These are phyloP conservation scores for Piprites chloris DNA, from an alignment of 2,113 vertebrate genomes.

Conservation along the genomic window DNA sequence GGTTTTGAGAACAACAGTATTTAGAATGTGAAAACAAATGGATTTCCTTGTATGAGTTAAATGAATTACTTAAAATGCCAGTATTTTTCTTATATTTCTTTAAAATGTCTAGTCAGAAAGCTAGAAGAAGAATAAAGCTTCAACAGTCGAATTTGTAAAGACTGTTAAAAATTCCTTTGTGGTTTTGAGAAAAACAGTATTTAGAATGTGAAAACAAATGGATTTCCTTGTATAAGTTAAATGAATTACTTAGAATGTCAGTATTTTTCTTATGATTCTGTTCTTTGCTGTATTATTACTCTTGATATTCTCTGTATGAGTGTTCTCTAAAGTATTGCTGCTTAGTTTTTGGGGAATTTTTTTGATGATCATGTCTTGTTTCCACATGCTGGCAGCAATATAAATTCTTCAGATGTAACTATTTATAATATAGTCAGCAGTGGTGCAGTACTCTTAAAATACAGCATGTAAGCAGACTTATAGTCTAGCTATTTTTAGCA, in stretches of 20 bases:
- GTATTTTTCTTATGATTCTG: not conserved
- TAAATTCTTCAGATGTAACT: not conserved
- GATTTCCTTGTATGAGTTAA: not conserved
- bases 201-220: not conserved
- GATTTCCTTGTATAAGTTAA: not conserved
- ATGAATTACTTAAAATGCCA: not conserved
- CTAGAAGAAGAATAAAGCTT: not conserved
- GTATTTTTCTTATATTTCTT: not conserved
- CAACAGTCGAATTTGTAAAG: not conserved
- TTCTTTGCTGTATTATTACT: not conserved
- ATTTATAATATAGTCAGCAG: slow-evolving; percentile 3
- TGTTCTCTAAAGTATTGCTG: not conserved
- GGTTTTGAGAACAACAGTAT: not conserved
- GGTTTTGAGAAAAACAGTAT: not conserved
- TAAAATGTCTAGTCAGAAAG: no score
- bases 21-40: not conserved
- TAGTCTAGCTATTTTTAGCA: slow-evolving; percentile 1
- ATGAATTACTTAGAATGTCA: not conserved
- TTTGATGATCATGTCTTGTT: not conserved
- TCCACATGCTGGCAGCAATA: not conserved
- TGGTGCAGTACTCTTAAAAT: not conserved
- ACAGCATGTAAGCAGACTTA: not conserved
- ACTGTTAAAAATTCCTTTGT: not conserved
- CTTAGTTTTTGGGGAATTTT: not conserved
- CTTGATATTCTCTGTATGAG: not conserved